A percentile compares a stretch with the other conserved stretches of the same genome.
These are phyloP conservation scores for Melinaea menophilus DNA, from an alignment of 2,888 invertebrate species.

Conservation along the genomic window DNA sequence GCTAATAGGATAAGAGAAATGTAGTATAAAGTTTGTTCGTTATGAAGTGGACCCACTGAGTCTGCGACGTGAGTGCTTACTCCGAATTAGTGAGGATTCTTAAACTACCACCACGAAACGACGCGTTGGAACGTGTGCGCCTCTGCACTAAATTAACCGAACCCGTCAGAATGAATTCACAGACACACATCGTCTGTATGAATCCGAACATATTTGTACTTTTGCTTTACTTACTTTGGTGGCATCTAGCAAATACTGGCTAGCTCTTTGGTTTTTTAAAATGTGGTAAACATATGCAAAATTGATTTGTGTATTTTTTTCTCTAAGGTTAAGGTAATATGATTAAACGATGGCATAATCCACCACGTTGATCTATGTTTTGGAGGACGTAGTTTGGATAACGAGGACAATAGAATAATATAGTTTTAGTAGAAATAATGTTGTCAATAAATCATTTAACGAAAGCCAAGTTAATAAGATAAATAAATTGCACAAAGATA, in stretches of 20 bases:
- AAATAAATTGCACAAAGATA: no score
- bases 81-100: conserved; percentile 59
- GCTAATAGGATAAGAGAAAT: background rate
- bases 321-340: no score
- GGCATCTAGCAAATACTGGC: background rate
- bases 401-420: no score
- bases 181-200: conserved; percentile 9
- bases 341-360: no score
- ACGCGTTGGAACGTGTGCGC: conserved; percentile 58
- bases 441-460: no score
- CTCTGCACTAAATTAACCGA: conserved; percentile 52
- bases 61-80: conserved; percentile 66
- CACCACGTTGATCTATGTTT: no score
- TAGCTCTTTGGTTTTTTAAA: background rate
- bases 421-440: no score
- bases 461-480: no score
- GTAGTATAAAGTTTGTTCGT: background rate
- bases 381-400: no score
- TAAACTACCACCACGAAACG: conserved; percentile 42
- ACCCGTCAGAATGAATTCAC: conserved; percentile 45
- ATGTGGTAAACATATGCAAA: background rate
- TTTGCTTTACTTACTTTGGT: conserved; percentile 3
- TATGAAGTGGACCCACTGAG: conserved; percentile 45
- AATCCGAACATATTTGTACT: conserved; percentile 12
- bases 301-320: no score